Percentiles rank a stretch among this genome's conserved stretches.
Conservation (phyloP, 2,797 vertebrate genomes). For the Lutjanus argentimaculatus region DNA sequence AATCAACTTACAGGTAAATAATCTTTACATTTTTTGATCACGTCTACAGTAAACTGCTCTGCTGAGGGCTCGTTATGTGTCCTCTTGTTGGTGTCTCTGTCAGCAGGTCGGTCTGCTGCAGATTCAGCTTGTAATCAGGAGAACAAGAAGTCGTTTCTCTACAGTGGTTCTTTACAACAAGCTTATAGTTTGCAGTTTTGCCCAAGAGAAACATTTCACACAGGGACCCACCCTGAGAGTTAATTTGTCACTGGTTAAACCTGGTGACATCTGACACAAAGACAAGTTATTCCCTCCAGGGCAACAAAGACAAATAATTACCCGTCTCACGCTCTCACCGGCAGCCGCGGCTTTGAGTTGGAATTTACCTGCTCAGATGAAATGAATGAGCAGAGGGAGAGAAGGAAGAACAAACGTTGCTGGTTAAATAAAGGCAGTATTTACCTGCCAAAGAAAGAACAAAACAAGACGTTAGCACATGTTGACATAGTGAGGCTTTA, state of each 20-base stretch:
- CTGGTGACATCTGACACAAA: not conserved
- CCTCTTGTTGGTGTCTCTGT: too few relatives aligned
- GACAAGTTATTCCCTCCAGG: not conserved
- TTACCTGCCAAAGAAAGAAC: not conserved
- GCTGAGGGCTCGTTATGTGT: not conserved
- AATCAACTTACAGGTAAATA: slow-evolving; percentile 26
- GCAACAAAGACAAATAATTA: not conserved
- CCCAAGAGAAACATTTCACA: not conserved
- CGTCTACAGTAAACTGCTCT: not conserved
- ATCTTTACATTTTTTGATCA: not conserved
- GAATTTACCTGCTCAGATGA: not conserved
- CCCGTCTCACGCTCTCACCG: not conserved
- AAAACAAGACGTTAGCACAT: not conserved
- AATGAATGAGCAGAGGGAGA: not conserved
- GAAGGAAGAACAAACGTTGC: not conserved
- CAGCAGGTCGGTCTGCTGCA: not conserved
- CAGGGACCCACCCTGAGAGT: not conserved
- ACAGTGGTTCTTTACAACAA: not conserved
- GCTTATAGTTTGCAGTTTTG: not conserved
- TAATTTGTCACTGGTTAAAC: not conserved
- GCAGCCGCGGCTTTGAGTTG: not conserved
- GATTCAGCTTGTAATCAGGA: not conserved
- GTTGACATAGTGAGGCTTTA: not conserved
- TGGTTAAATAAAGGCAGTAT: not conserved
- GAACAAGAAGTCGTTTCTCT: not conserved